Evolutionary conservation across 2,113 vertebrate species (phyloP), one percentile per base, ranked within the genome.

Genomic region (Jaculus jaculus): DNA sequence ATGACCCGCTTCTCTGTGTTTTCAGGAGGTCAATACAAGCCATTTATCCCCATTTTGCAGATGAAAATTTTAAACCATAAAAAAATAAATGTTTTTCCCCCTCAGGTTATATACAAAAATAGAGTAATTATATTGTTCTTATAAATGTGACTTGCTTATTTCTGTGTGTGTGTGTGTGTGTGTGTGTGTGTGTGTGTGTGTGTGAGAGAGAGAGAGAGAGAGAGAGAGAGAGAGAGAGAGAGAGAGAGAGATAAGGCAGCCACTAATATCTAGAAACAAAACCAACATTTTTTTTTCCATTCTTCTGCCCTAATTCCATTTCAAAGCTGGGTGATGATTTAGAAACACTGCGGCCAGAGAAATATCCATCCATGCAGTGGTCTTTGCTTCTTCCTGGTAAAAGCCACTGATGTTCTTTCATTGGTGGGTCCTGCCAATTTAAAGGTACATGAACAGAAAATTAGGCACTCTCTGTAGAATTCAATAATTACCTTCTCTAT

Each of bases 261-360:
- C 32, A 92, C 42, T 69, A 16, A 92, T 66, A 92, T 42, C 16
- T 37, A 96, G 80, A 94, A 91, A 74, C 73, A 61, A 91, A 91
- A 94, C 73, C 84, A 47, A 47, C 42, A 47, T 47, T 5, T 47
- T 47, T 5, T 47, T 47, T 47, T 47, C 42, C 42, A 47, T 47
- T 47, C 42, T 95, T 97, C 86, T 96, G 20, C 87, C 97, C 97
- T 95, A 96, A 96, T 94, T 84, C 42, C 32, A 92, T 61, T 94
- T 91, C 42, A 95, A 89, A 91, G 73, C 85, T 96, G 71, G 93
- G 84, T 88, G 86, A 94, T 92, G 87, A 92, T 81, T 92, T 88
- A 90, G n/a, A 96, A 92, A 89, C 20, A 68, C 9, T 7, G 7
- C 30, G 12, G 23, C 37, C 92, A 89, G 68, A 73, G 80, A 92